phyloP scores from a whole-genome alignment of 1,140 invertebrate genomes.

The Solen grandis region DNA sequence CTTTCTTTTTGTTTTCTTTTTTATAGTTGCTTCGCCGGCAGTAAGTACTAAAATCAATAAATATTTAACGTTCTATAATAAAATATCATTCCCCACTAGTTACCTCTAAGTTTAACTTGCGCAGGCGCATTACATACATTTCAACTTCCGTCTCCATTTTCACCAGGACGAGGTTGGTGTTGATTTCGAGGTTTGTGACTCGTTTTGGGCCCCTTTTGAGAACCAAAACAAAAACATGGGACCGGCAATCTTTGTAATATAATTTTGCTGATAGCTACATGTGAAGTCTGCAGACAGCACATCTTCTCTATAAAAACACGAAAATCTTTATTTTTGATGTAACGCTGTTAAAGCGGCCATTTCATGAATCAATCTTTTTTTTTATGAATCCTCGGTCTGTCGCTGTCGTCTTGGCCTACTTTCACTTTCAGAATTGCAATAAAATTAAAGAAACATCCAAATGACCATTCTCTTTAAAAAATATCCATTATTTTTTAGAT shows the following conservation, averaged over 20 bases:
- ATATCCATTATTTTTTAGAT: not conserved
- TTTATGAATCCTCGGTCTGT: not conserved
- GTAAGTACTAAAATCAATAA: too few relatives aligned
- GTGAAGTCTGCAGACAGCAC: not conserved
- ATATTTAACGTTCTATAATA: too few relatives aligned
- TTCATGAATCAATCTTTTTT: slow-evolving; percentile 1
- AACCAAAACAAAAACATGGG: slow-evolving; percentile 42
- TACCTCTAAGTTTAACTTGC: not conserved
- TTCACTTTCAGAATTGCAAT: not conserved
- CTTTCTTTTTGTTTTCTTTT: too few relatives aligned
- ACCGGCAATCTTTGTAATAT: not conserved
- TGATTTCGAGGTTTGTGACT: slow-evolving; percentile 76
- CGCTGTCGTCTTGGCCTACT: not conserved
- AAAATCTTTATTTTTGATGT: not conserved
- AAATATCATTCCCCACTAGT: too few relatives aligned
- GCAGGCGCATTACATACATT: slow-evolving; percentile 4
- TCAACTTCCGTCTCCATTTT: slow-evolving; percentile 63
- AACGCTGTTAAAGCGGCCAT: slow-evolving; percentile 4
- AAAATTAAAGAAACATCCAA: not conserved
- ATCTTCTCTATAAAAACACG: not conserved
- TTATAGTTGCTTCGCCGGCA: too few relatives aligned
- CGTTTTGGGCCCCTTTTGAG: slow-evolving; percentile 64
- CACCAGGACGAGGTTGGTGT: slow-evolving; percentile 68
- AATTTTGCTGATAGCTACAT: not conserved
- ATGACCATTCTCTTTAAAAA: not conserved